phyloP scores from a whole-genome alignment of 2,888 invertebrate species.

The Philaethria dido region DNA sequence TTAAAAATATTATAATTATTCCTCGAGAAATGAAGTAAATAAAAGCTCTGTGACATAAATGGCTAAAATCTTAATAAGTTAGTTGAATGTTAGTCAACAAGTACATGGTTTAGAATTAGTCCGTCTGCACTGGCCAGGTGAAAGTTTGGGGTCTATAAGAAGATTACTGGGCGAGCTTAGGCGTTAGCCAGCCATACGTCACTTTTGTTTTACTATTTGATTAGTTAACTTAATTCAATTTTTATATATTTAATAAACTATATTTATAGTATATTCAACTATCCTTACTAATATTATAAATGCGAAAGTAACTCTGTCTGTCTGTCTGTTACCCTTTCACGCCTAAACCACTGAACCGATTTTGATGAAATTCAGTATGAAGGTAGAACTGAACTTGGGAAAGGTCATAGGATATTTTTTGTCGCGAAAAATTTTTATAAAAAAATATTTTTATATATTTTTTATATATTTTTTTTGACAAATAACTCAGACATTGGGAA shows the following conservation, averaged over 20 bases:
- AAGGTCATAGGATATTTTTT: too few relatives aligned
- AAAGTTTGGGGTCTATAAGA: conserved; percentile 63
- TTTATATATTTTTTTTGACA: too few relatives aligned
- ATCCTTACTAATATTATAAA: not conserved
- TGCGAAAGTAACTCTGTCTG: too few relatives aligned
- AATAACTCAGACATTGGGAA: too few relatives aligned
- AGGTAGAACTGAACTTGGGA: too few relatives aligned
- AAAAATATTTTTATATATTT: too few relatives aligned
- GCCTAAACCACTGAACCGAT: too few relatives aligned
- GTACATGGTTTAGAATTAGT: conserved; percentile 55
- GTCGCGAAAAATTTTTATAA: too few relatives aligned
- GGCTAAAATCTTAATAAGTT: conserved; percentile 10
- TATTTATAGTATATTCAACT: too few relatives aligned
- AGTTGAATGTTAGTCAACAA: conserved; percentile 17
- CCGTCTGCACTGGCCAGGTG: conserved; percentile 66
- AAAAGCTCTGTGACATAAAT: not conserved
- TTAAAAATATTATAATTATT: not conserved
- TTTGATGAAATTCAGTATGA: too few relatives aligned
- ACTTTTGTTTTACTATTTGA: conserved; percentile 40
- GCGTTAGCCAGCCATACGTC: conserved; percentile 55
- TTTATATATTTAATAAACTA: not conserved
- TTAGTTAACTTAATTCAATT: conserved; percentile 7
- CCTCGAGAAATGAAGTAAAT: not conserved
- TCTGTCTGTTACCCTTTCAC: too few relatives aligned
- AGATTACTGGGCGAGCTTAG: conserved; percentile 61